These are phyloP conservation scores for Zosterops japonicus DNA, from an alignment of 2,113 vertebrate species.

Conservation along the genomic window DNA sequence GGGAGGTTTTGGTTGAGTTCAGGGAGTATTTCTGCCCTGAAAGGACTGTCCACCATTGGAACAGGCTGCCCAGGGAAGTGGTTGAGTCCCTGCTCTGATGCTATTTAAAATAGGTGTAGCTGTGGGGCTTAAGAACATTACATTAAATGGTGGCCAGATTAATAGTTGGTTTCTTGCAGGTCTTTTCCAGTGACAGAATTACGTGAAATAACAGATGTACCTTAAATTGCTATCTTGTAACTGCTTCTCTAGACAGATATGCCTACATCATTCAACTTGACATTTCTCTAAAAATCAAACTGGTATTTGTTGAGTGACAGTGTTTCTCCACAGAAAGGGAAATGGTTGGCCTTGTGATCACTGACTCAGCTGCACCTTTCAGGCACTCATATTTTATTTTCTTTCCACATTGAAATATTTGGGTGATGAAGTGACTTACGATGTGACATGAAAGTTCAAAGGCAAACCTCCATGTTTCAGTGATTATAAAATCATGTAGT, in stretches of 20 bases:
- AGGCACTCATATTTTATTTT: not conserved
- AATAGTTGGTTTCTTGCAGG: not conserved
- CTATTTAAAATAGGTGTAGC: not conserved
- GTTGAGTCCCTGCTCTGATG: not conserved
- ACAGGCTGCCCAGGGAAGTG: not conserved
- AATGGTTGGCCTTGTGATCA: not conserved
- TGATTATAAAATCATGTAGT: not conserved
- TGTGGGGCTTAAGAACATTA: not conserved
- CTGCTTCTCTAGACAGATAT: not conserved
- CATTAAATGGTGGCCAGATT: not conserved
- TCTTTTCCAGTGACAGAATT: not conserved
- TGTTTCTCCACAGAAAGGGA: not conserved
- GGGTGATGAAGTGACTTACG: not conserved
- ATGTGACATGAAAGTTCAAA: not conserved
- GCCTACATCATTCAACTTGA: not conserved
- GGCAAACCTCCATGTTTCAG: not conserved
- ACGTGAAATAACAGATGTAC: fast-evolving
- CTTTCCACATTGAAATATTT: not conserved
- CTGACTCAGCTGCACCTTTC: not conserved
- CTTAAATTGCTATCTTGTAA: not conserved
- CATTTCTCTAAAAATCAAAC: not conserved
- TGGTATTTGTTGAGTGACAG: not conserved
- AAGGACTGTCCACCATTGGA: not conserved
- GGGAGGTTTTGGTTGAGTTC: not conserved
- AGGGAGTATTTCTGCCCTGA: not conserved